A percentile compares a stretch with the other conserved stretches of the same genome.
These are phyloP conservation scores for Heliconius congener DNA, from an alignment of 1,140 invertebrate species.

Conservation along the genomic window DNA sequence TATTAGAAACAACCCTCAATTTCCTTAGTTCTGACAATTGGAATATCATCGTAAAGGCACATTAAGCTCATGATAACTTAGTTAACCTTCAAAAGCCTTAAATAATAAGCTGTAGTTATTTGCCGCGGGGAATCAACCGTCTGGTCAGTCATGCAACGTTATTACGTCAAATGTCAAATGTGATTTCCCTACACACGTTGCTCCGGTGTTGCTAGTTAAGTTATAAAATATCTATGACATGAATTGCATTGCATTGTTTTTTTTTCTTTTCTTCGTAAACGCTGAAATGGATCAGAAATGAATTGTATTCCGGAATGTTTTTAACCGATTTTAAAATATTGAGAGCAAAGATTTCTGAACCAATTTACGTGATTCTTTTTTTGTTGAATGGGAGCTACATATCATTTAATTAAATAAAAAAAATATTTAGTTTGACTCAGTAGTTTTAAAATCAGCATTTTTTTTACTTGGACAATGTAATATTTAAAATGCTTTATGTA, in stretches of 20 bases:
- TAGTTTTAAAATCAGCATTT: no score
- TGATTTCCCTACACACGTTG: neutral
- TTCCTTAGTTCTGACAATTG: no score
- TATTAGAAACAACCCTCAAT: no score
- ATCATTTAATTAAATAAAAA: no score
- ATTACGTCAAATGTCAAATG: slow-evolving; percentile 5
- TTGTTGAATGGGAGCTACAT: no score
- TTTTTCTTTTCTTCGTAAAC: neutral
- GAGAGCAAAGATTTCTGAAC: no score
- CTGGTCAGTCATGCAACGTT: slow-evolving; percentile 7
- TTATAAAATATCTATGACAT: neutral
- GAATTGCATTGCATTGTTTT: neutral
- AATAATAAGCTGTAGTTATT: neutral
- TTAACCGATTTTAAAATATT: no score
- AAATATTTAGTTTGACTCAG: no score
- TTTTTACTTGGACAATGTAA: no score
- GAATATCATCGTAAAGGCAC: neutral
- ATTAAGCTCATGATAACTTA: neutral
- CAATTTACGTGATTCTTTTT: no score
- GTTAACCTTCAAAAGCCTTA: neutral
- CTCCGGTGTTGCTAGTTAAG: neutral
- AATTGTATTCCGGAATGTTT: neutral
- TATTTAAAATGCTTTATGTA: no score
- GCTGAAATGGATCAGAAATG: neutral
- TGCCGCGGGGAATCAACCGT: neutral